Base-by-base conservation (phyloP, 1,140 invertebrate species). In the Scaptomyza pallida region DNA sequence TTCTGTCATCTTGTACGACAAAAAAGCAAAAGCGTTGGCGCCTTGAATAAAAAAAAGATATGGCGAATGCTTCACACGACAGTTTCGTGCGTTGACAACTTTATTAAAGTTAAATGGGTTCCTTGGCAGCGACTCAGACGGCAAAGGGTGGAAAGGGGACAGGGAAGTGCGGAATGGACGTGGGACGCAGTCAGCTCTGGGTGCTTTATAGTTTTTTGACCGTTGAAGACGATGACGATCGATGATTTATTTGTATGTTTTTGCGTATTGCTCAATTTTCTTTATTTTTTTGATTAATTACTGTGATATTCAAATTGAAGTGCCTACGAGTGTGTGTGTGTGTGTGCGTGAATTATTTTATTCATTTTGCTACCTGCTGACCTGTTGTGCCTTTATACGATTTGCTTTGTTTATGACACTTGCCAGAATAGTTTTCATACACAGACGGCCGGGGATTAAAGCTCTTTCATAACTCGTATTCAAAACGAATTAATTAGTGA, bases 161-260 rank as follows among this genome's bases (percentile, higher is more conserved):
- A n/a, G 37, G 26, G 54, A 21, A 33, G 40, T n/a, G 30, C 62
- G 26, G 26, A 52, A 52, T 78, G 76, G 68, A 86, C 77, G 81
- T 85, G 70, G 63, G 64, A 68, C 64, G 63, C 17, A 30, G n/a
- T 26, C 26, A 35, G 33, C 35, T 62, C 17, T 69, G 41, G 65
- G 65, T 74, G 82, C 82, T 86, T 88, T 88, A 86, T 88, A 86
- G 82, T 88, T 86, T 82, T 82, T 86, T 86, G 82, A 86, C 82
- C 82, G 57, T 37, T 54, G 33, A 61, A 51, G 75, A 78, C 72
- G 76, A 81, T 75, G 81, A 81, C 70, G 59, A 69, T 88, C 67
- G 65, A 78, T 81, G 75, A 88, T 88, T 86, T 88, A 88, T 88
- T 88, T 81, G 74, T 63, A 71, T 86, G 55, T 73, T 74, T n/a